These are phyloP conservation scores for Grammomys dolichurus DNA, from an alignment of 2,113 vertebrate species.

Conservation along the genomic window DNA sequence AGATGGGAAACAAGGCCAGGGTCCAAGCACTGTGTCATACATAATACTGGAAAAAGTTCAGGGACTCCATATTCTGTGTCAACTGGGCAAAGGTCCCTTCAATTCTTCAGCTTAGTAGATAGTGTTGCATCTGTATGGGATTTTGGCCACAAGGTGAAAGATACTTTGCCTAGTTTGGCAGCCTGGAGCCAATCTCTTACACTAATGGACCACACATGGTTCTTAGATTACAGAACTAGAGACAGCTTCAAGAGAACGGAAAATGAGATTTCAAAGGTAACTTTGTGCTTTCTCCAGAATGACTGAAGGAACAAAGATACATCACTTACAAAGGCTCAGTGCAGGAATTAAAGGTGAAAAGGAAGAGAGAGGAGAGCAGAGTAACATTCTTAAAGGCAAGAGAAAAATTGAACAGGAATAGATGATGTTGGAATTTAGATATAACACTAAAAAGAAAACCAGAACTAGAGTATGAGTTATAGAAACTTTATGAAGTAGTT, in stretches of 20 bases:
- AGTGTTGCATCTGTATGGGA: not conserved
- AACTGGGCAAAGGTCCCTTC: not conserved
- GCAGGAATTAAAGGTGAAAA: not conserved
- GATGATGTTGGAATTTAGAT: not conserved
- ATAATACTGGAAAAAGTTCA: not conserved
- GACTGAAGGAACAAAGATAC: not conserved
- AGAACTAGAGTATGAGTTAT: not conserved
- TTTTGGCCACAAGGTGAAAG: not conserved
- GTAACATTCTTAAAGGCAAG: not conserved
- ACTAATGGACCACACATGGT: not conserved
- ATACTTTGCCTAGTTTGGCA: not conserved
- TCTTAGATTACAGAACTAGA: slow-evolving; percentile 62
- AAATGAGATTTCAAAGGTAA: slow-evolving; percentile 46
- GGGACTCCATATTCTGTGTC: not conserved
- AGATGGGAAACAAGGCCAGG: not conserved
- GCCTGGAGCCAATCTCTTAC: not conserved
- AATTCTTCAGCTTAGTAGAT: not conserved
- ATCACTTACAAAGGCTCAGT: not conserved
- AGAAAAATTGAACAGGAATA: not conserved
- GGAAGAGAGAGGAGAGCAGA: not conserved
- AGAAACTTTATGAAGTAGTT: not conserved
- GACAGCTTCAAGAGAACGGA: not conserved
- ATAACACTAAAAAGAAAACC: not conserved
- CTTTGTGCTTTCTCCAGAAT: slow-evolving; percentile 9
- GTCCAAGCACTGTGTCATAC: not conserved